Percentiles rank a stretch among this genome's conserved stretches.
Evolutionary conservation across 1,140 invertebrate genomes (phyloP).

Genomic region (Halictus rubicundus): DNA sequence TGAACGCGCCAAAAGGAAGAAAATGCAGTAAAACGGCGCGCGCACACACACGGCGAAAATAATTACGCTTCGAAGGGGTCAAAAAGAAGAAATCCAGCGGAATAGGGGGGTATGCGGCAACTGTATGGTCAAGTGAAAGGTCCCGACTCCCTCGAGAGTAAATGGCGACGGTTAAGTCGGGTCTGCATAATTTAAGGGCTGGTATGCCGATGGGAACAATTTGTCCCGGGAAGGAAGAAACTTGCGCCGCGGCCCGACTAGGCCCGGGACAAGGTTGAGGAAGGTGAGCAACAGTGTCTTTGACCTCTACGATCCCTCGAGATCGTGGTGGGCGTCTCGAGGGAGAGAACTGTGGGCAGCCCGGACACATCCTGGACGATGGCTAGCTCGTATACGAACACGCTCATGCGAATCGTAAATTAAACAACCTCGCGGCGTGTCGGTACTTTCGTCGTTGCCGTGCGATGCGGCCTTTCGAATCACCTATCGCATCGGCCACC

Average conservation of each 20-base stretch:
- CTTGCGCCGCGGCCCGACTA: slow-evolving; percentile 5
- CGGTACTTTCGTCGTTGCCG: background rate
- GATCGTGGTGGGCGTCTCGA: slow-evolving; percentile 56
- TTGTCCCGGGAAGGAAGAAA: slow-evolving; percentile 36
- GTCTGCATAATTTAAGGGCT: slow-evolving; percentile 48
- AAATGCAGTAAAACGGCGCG: no score
- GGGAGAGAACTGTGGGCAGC: slow-evolving; percentile 51
- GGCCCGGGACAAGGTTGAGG: slow-evolving; percentile 35
- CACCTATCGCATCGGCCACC: no score
- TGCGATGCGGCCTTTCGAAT: background rate
- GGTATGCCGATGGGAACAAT: slow-evolving; percentile 45
- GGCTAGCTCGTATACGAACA: background rate
- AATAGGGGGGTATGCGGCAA: no score
- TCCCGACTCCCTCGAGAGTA: background rate
- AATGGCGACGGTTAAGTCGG: slow-evolving; percentile 9
- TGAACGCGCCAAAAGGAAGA: no score
- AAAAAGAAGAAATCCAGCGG: no score
- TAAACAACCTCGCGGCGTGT: background rate
- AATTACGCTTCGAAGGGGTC: no score
- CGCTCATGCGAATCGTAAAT: slow-evolving; percentile 22
- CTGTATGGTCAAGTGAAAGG: slow-evolving; percentile 4
- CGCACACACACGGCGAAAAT: no score
- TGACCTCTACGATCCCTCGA: slow-evolving; percentile 52
- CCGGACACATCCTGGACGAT: slow-evolving; percentile 22
- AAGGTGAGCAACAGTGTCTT: slow-evolving; percentile 55